Evolutionary conservation across 1,140 invertebrate genomes (phyloP).

Genomic region (Parapsyche elsis): DNA sequence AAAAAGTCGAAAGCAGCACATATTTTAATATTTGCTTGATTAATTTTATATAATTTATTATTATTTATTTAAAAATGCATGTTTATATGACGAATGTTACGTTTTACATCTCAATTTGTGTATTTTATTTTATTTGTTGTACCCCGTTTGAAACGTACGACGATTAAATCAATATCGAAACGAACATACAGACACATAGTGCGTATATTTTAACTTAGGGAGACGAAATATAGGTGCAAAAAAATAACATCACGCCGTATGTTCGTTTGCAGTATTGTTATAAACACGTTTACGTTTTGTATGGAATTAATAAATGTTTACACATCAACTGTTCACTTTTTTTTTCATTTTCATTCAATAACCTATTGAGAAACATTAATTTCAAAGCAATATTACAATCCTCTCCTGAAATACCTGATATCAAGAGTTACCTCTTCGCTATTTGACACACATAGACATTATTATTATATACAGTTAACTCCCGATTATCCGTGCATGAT

Average conservation of each 20-base stretch:
- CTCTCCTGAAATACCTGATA: too few relatives aligned
- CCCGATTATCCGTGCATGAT: too few relatives aligned
- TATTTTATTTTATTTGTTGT: constrained; percentile 29
- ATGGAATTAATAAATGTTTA: constrained; percentile 27
- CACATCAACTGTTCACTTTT: not conserved
- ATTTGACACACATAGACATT: too few relatives aligned
- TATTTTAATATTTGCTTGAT: not conserved
- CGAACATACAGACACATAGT: not conserved
- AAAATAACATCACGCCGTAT: not conserved
- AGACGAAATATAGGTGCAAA: constrained; percentile 56
- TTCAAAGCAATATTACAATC: too few relatives aligned
- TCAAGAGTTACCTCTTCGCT: too few relatives aligned
- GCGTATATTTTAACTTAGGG: constrained; percentile 29
- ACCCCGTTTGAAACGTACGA: not conserved
- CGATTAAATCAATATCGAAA: not conserved
- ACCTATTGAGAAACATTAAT: too few relatives aligned
- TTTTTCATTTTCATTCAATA: not conserved
- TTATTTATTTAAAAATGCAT: not conserved
- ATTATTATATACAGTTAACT: too few relatives aligned
- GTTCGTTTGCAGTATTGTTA: not conserved
- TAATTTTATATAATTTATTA: constrained; percentile 4
- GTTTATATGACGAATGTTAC: not conserved
- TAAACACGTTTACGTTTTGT: not conserved
- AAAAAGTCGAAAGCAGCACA: not conserved
- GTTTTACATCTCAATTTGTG: constrained; percentile 25